phyloP scores from a whole-genome alignment of 2,797 vertebrate species.

The Astyanax mexicanus region DNA sequence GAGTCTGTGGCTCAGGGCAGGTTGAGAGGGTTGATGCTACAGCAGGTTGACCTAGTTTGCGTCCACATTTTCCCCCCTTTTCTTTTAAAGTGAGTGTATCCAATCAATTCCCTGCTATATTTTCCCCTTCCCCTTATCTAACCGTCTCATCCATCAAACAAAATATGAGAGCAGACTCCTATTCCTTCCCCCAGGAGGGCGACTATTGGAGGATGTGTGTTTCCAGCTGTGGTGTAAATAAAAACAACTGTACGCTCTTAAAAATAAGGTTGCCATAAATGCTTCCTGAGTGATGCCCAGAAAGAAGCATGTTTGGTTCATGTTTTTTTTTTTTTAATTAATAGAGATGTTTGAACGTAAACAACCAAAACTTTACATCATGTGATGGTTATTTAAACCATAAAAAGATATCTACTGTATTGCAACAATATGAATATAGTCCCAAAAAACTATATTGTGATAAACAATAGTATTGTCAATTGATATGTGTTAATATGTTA shows the following conservation, averaged over 20 bases:
- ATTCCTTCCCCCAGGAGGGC: background rate
- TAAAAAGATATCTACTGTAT: no score
- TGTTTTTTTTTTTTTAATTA: no score
- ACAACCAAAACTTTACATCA: no score
- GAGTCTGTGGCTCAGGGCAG: conserved; percentile 3
- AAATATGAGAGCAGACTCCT: conserved; percentile 1
- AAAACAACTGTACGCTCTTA: background rate
- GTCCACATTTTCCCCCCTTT: background rate
- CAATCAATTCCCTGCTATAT: conserved; percentile 19
- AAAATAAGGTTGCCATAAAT: no score
- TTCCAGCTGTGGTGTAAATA: background rate
- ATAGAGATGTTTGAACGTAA: no score
- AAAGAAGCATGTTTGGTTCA: no score
- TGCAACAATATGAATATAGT: no score
- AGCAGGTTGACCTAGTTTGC: conserved; percentile 36
- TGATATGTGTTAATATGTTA: no score
- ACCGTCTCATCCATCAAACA: conserved; percentile 17
- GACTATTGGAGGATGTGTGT: background rate
- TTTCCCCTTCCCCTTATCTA: conserved; percentile 1
- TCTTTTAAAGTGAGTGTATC: background rate
- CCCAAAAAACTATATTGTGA: no score
- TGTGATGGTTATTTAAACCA: no score
- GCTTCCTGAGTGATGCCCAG: no score
- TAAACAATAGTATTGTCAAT: no score
- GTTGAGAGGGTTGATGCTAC: conserved; percentile 13